These are phyloP conservation scores for Microtus pennsylvanicus DNA, from an alignment of 2,113 vertebrate species.

Conservation along the genomic window DNA sequence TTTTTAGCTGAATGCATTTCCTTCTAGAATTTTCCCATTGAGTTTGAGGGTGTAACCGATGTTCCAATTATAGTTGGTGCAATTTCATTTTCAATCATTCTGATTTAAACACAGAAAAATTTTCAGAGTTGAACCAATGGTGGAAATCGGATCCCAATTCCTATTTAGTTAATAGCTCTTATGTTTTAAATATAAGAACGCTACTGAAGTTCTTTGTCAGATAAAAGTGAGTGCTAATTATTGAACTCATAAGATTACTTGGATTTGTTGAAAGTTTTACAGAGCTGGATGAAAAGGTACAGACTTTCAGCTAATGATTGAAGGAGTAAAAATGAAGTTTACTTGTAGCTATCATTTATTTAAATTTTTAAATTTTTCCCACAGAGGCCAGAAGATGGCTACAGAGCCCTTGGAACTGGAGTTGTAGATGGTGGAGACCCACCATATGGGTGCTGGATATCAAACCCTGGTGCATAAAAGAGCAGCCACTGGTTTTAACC, in stretches of 20 bases:
- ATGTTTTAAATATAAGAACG: not conserved
- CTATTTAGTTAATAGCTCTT: not conserved
- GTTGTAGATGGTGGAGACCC: too few species aligned
- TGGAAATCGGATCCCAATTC: not conserved
- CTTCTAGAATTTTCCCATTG: conserved; percentile 9
- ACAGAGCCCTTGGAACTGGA: not conserved
- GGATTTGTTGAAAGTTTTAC: conserved; percentile 14
- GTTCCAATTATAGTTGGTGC: not conserved
- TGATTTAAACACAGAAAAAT: not conserved
- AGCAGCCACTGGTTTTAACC: not conserved
- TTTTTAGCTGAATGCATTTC: not conserved
- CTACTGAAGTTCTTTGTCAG: not conserved
- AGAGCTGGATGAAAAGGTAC: not conserved
- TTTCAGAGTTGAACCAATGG: not conserved
- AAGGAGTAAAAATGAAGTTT: not conserved
- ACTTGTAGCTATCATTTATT: not conserved
- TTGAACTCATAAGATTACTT: not conserved
- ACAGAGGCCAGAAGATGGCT: not conserved
- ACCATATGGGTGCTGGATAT: not conserved
- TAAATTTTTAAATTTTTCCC: not conserved
- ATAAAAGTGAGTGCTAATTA: not conserved
- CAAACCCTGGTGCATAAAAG: not conserved
- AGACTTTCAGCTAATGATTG: not conserved
- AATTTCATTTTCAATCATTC: not conserved
- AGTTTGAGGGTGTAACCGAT: not conserved